A percentile compares a stretch with the other conserved stretches of the same genome.
Evolutionary conservation across 2,888 invertebrate species (phyloP).

Genomic region (Molanna angustata): DNA sequence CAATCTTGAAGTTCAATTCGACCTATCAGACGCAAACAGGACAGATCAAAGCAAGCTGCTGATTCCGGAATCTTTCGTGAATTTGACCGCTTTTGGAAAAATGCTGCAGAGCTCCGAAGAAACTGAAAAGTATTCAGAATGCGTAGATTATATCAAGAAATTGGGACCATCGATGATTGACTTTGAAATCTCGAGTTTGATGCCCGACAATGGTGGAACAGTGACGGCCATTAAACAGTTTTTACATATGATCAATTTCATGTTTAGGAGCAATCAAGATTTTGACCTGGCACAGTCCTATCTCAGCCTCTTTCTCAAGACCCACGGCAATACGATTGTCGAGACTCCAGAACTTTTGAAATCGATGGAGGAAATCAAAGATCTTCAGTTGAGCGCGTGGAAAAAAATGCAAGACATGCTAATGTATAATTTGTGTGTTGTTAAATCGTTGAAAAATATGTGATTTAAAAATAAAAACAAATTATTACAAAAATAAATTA

Average conservation of each 20-base stretch:
- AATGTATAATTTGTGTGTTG: slow-evolving; percentile 72
- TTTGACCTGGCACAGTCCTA: slow-evolving; percentile 92
- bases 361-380: slow-evolving; percentile 56
- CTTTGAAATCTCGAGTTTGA: slow-evolving; percentile 78
- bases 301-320: slow-evolving; percentile 82
- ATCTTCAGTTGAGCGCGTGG: slow-evolving; percentile 63
- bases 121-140: slow-evolving; percentile 52
- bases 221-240: slow-evolving; percentile 72
- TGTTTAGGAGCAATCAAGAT: slow-evolving; percentile 72
- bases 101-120: slow-evolving; percentile 53
- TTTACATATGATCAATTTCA: slow-evolving; percentile 66
- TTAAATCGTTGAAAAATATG: slow-evolving; percentile 70
- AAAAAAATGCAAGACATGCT: slow-evolving; percentile 63
- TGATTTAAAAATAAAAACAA: slow-evolving; percentile 33
- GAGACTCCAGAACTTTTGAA: slow-evolving; percentile 54
- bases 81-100: slow-evolving; percentile 68
- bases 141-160: slow-evolving; percentile 61
- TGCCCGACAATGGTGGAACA: slow-evolving; percentile 71
- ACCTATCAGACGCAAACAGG: slow-evolving; percentile 52
- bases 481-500: slow-evolving; percentile 19
- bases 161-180: slow-evolving; percentile 84
- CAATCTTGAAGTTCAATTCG: slow-evolving; percentile 79
- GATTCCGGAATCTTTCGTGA: slow-evolving; percentile 59
- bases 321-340: slow-evolving; percentile 63
- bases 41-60: slow-evolving; percentile 52